phyloP scores from a whole-genome alignment of 1,140 invertebrate species.

The Xylocopa sonorina region DNA sequence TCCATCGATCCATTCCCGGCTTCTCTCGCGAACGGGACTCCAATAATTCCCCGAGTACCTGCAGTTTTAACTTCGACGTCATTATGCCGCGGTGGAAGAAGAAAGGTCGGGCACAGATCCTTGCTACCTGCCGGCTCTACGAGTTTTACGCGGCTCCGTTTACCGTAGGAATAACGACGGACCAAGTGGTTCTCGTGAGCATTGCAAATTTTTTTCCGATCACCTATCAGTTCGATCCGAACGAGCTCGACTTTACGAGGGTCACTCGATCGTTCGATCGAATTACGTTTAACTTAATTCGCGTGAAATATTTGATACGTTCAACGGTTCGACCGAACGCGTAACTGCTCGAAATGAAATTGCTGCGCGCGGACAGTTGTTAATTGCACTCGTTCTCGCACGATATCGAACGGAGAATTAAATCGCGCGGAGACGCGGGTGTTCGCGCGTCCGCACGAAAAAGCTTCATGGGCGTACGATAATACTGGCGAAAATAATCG shows the following conservation, averaged over 20 bases:
- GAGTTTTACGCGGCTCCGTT: neutral
- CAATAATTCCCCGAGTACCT: conserved; percentile 19
- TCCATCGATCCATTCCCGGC: conserved; percentile 51
- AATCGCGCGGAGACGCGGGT: neutral
- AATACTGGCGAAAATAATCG: conserved; percentile 15
- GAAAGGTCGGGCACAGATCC: neutral
- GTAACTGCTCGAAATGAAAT: neutral
- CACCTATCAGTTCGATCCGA: neutral
- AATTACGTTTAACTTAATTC: too few relatives aligned
- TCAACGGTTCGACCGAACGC: too few relatives aligned
- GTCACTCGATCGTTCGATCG: too few relatives aligned
- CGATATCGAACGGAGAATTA: neutral
- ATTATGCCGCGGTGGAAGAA: neutral
- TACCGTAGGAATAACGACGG: neutral
- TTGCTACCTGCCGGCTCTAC: neutral
- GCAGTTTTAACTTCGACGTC: neutral
- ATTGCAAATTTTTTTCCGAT: neutral
- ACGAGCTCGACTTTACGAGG: too few relatives aligned
- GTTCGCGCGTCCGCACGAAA: neutral
- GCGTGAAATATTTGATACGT: too few relatives aligned
- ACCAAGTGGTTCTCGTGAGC: neutral
- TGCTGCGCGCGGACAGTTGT: neutral
- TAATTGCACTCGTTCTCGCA: too few relatives aligned
- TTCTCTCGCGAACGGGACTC: conserved; percentile 21
- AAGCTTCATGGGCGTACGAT: neutral